Evolutionary conservation across 2,797 vertebrate genomes (phyloP).

Genomic region (Merluccius polli): DNA sequence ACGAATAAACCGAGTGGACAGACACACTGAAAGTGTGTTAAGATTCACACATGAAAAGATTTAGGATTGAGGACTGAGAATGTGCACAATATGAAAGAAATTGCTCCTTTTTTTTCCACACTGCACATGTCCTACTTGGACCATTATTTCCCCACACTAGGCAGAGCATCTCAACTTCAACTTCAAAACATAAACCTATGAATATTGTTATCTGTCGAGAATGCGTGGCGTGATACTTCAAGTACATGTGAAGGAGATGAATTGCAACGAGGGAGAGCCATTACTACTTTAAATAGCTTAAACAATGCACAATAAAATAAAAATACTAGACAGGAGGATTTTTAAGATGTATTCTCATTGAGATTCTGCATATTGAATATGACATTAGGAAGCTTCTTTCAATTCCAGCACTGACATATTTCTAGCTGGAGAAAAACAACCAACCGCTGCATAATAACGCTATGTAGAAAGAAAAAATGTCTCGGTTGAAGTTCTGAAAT

Average conservation of each 20-base stretch:
- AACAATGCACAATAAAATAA: not conserved
- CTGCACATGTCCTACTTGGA: not conserved
- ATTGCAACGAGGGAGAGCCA: not conserved
- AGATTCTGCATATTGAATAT: constrained; percentile 27
- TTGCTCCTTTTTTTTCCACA: not conserved
- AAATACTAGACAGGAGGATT: not conserved
- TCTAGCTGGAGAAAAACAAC: constrained; percentile 11
- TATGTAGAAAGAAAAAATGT: not conserved
- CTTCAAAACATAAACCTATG: not conserved
- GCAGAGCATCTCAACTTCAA: not conserved
- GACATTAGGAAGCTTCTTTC: constrained; percentile 28
- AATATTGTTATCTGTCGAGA: not conserved
- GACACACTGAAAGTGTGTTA: no score
- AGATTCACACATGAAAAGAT: not conserved
- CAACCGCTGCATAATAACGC: not conserved
- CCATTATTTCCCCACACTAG: not conserved
- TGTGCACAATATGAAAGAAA: not conserved
- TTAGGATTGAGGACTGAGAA: not conserved
- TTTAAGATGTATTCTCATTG: not conserved
- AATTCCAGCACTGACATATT: constrained; percentile 11
- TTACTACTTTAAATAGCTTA: not conserved
- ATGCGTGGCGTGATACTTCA: not conserved
- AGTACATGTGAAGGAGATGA: not conserved
- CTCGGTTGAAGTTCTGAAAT: not conserved
- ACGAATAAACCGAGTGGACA: not conserved